These are phyloP conservation scores for Prionace glauca DNA, from an alignment of 2,797 vertebrate genomes.

Conservation along the genomic window DNA sequence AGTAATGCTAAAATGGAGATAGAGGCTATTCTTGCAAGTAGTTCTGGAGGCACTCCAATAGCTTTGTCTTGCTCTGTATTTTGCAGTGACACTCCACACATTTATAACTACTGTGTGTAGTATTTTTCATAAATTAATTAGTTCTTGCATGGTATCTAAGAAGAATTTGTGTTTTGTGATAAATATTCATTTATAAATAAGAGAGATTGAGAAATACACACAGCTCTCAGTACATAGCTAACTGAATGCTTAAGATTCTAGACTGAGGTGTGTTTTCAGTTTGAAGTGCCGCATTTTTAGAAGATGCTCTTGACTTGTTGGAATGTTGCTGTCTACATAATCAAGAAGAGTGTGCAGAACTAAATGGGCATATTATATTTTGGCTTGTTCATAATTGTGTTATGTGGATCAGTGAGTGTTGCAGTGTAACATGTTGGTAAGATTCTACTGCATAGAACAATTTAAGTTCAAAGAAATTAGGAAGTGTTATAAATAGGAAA, in stretches of 20 bases:
- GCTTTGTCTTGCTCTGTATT: neutral
- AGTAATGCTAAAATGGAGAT: constrained; percentile 14
- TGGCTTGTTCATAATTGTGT: no score
- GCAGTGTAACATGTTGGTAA: neutral
- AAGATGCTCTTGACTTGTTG: neutral
- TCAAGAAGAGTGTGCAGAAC: neutral
- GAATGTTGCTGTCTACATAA: neutral
- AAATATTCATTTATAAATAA: neutral
- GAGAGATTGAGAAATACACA: neutral
- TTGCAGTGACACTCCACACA: neutral
- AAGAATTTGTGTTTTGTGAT: neutral
- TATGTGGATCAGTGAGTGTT: neutral
- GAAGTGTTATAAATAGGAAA: neutral
- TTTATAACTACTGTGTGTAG: neutral
- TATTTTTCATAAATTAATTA: neutral
- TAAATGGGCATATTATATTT: neutral
- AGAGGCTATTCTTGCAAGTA: neutral
- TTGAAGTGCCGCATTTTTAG: constrained; percentile 1
- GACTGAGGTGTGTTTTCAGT: neutral
- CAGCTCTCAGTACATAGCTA: neutral
- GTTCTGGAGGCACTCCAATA: neutral
- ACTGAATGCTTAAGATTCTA: neutral
- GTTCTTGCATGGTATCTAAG: neutral
- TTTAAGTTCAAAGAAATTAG: neutral
- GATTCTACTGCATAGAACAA: neutral